Percentiles rank a stretch among this genome's conserved stretches.
Conservation (phyloP, 2,888 invertebrate species). For the Dromius quadrimaculatus region DNA sequence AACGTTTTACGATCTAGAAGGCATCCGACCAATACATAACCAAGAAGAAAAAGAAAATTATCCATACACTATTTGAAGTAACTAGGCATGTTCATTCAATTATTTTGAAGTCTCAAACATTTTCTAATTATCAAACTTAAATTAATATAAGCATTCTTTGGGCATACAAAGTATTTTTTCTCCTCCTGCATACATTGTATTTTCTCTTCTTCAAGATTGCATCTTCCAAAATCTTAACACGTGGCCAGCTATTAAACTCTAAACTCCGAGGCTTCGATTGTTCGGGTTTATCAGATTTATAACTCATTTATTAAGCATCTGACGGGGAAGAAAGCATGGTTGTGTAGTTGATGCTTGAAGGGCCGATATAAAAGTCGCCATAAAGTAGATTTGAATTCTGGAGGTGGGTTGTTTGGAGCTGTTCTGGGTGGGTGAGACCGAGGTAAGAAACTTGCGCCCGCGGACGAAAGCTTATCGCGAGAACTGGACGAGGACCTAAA, state of each 20-base stretch:
- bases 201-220: too few relatives aligned
- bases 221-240: slow-evolving; percentile 12
- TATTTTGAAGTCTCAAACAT: too few relatives aligned
- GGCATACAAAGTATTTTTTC: too few relatives aligned
- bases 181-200: too few relatives aligned
- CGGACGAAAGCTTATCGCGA: slow-evolving; percentile 20
- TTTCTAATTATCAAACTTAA: too few relatives aligned
- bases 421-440: slow-evolving; percentile 25
- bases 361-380: slow-evolving; percentile 38
- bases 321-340: neutral
- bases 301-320: slow-evolving; percentile 38
- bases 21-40: too few relatives aligned
- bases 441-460: slow-evolving; percentile 13
- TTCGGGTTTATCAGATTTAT: slow-evolving; percentile 40
- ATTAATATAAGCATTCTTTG: too few relatives aligned
- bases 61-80: too few relatives aligned
- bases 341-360: slow-evolving; percentile 11
- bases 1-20: neutral
- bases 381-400: slow-evolving; percentile 43
- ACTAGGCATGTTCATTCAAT: too few relatives aligned
- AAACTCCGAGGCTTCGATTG: neutral
- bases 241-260: neutral
- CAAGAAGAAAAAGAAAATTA: too few relatives aligned
- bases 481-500: slow-evolving; percentile 3
- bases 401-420: slow-evolving; percentile 15